Evolutionary conservation across 2,113 vertebrate genomes (phyloP).

Genomic region (Arothron firmamentum): DNA sequence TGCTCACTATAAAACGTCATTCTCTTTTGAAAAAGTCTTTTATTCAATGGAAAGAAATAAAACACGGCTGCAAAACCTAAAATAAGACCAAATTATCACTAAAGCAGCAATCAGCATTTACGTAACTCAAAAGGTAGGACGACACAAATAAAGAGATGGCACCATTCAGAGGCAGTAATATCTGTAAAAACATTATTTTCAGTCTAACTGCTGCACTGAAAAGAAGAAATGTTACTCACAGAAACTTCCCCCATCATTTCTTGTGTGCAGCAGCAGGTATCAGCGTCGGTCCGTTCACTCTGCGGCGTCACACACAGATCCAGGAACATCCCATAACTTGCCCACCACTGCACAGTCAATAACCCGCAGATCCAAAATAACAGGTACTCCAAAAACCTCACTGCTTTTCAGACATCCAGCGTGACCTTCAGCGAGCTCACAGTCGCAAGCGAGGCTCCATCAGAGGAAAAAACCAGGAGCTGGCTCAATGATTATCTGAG

Average conservation of each 20-base stretch:
- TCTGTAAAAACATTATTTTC: neutral
- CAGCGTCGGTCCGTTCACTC: constrained; percentile 45
- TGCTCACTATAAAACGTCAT: neutral
- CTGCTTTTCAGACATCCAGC: constrained; percentile 36
- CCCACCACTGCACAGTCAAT: constrained; percentile 19
- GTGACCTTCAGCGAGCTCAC: constrained; percentile 78
- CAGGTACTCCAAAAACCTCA: constrained; percentile 43
- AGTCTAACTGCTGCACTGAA: neutral
- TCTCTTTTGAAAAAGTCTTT: too few species aligned
- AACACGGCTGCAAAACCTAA: neutral
- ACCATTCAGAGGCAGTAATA: neutral
- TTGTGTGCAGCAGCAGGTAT: constrained; percentile 61
- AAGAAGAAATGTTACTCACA: constrained; percentile 60
- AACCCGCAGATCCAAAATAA: constrained; percentile 9
- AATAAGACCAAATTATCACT: too few species aligned
- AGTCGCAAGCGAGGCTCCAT: constrained; percentile 64
- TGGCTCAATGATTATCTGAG: constrained; percentile 85
- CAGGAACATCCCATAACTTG: constrained; percentile 54
- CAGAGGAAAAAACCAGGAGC: constrained; percentile 67
- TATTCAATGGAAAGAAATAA: neutral
- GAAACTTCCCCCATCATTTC: constrained; percentile 61
- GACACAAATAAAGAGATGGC: neutral
- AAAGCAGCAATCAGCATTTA: too few species aligned
- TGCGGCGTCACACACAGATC: constrained; percentile 40
- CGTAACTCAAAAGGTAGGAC: too few species aligned